Percentiles rank a stretch among this genome's conserved stretches.
phyloP scores from a whole-genome alignment of 2,113 vertebrate genomes.

The Catharus bicknelli region DNA sequence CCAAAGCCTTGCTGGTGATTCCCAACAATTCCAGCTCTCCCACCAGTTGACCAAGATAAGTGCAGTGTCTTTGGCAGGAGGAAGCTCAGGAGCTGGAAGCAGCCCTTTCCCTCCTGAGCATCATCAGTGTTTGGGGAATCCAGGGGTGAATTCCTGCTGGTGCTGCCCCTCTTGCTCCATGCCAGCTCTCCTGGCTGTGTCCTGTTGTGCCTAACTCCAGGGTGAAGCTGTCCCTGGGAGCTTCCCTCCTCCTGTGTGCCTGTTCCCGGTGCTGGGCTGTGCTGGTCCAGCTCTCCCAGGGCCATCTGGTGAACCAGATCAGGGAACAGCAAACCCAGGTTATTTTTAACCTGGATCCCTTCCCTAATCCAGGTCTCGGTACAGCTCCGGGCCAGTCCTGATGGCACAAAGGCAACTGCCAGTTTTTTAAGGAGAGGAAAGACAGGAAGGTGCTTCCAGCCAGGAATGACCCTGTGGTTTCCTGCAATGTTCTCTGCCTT shows the following conservation, averaged over 20 bases:
- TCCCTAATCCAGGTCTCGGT: background rate
- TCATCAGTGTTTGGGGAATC: background rate
- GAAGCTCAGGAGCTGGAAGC: background rate
- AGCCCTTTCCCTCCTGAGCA: background rate
- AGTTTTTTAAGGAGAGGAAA: background rate
- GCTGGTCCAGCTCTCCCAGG: background rate
- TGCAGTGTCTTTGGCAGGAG: no score
- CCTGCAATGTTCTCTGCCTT: background rate
- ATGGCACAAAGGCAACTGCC: background rate
- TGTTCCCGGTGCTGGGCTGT: background rate
- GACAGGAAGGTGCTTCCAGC: background rate
- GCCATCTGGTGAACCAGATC: background rate
- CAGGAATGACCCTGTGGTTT: background rate
- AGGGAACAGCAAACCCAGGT: background rate
- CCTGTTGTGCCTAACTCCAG: background rate
- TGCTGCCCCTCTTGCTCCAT: accelerated
- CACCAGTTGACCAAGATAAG: background rate
- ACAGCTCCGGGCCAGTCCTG: background rate
- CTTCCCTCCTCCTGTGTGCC: background rate
- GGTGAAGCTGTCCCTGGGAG: background rate
- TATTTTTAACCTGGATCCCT: background rate
- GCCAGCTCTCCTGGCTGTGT: background rate
- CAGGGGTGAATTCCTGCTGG: background rate
- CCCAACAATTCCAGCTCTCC: background rate
- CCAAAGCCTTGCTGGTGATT: background rate